Conservation (phyloP, 2,113 vertebrate species). For the Amphilophus citrinellus region DNA sequence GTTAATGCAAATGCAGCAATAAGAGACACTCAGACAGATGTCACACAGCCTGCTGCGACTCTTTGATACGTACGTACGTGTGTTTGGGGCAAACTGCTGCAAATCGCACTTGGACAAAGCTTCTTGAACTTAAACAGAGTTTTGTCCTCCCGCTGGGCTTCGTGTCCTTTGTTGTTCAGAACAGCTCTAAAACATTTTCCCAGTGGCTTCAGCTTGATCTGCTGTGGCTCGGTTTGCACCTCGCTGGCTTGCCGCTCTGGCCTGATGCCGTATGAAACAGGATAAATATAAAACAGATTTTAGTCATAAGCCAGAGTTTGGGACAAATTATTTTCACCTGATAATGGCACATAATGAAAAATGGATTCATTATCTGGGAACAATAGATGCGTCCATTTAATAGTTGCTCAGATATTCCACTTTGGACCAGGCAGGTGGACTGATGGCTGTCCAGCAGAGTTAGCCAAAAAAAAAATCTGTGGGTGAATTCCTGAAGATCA, state of each 20-base stretch:
- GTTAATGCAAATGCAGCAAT: background rate
- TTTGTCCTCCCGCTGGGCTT: background rate
- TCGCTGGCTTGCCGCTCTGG: background rate
- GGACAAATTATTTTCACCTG: constrained; percentile 6
- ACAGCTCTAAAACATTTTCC: background rate
- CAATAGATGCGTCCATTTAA: constrained; percentile 6
- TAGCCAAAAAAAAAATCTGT: background rate
- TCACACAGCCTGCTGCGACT: background rate
- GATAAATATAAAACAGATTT: constrained; percentile 9
- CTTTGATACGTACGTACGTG: constrained; percentile 5
- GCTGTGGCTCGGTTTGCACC: background rate
- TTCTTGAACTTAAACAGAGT: background rate
- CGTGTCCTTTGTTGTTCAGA: background rate
- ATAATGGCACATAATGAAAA: constrained; percentile 10
- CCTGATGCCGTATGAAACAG: background rate
- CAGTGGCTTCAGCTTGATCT: background rate
- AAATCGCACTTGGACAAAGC: background rate
- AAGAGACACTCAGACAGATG: background rate
- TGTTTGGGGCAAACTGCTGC: background rate
- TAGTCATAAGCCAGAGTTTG: constrained; percentile 1
- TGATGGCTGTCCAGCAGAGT: background rate
- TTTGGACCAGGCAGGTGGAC: background rate
- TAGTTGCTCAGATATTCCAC: background rate
- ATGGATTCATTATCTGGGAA: background rate
- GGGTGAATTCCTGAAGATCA: background rate